Base-by-base conservation (phyloP, 92 coral and sea anemone species). In the Phenganax marumi region DNA sequence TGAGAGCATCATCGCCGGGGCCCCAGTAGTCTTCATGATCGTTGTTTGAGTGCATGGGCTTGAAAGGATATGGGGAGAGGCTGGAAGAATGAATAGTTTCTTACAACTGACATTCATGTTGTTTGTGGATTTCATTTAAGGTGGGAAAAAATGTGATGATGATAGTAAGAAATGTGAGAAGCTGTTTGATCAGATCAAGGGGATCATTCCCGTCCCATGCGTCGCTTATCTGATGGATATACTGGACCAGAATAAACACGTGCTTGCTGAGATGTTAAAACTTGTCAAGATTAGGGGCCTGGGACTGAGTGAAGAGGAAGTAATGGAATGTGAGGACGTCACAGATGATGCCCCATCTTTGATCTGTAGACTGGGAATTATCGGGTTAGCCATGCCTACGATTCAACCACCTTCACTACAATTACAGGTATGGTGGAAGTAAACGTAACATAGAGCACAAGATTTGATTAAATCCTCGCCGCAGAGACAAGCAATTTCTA, bases 341-440 rank as follows among this genome's bases (percentile, higher is more conserved):
- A 75, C 62, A 60, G 73, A 57, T 14, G 75, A 70, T 63, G 80
- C 87, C 8, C 33, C 74, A 14, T 90, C 92, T 16, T 87, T 92
- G 50, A 73, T 71, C 72, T 90, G 88, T 64, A 91, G 89, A 21
- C 77, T 91, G 49, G 97, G 93, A 12, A 86, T 89, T 8, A 49
- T 86, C 22, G 97, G 91, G 10, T 60, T 90, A 85, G 88, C 72
- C 16, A 61, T 90, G 62, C 91, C 91, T 56, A 90, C 84, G 51
- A 53, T 92, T 16, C 92, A 88, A 7, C 86, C 89, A 26, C 85
- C 93, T 16, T 70, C 89, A 0, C 82, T 77, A 50, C 89, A 73
- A 61, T 88, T 82, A 49, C 91, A 92, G 93, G 97, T 92, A 81
- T 8, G 86, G 5, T 54, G 22, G 18, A 19, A 23, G 16, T 0